Conservation (phyloP, 2,797 vertebrate species). For the Anas bernieri region DNA sequence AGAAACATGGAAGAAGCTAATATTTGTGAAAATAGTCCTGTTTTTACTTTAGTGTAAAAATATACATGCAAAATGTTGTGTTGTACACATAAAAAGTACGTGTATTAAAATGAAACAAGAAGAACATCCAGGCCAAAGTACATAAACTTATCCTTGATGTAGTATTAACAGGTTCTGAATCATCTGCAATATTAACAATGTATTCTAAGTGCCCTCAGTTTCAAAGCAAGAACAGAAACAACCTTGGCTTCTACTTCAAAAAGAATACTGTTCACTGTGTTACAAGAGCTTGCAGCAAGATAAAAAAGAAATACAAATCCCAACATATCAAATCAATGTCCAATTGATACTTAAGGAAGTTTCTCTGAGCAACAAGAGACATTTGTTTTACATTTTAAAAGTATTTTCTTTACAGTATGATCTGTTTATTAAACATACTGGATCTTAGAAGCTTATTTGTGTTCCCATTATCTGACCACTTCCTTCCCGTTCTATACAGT, state of each 20-base stretch:
- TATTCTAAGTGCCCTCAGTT: not conserved
- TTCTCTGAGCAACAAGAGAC: not conserved
- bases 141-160: not conserved
- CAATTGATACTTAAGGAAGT: not conserved
- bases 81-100: not conserved
- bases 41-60: not conserved
- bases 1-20: not conserved
- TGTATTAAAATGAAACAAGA: not conserved
- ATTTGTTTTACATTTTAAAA: not conserved
- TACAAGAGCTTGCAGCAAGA: not conserved
- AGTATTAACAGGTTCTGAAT: not conserved
- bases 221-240: not conserved
- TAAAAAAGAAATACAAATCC: not conserved
- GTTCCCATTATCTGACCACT: not conserved
- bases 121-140: not conserved
- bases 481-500: not conserved
- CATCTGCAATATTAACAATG: not conserved
- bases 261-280: not conserved
- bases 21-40: not conserved
- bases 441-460: not conserved
- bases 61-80: not conserved
- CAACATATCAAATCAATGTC: not conserved
- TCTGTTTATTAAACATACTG: not conserved
- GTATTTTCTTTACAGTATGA: not conserved
- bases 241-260: not conserved